A percentile compares a stretch with the other conserved stretches of the same genome.
These are phyloP conservation scores for Notiomystis cincta DNA, from an alignment of 2,113 vertebrate species.

Conservation along the genomic window DNA sequence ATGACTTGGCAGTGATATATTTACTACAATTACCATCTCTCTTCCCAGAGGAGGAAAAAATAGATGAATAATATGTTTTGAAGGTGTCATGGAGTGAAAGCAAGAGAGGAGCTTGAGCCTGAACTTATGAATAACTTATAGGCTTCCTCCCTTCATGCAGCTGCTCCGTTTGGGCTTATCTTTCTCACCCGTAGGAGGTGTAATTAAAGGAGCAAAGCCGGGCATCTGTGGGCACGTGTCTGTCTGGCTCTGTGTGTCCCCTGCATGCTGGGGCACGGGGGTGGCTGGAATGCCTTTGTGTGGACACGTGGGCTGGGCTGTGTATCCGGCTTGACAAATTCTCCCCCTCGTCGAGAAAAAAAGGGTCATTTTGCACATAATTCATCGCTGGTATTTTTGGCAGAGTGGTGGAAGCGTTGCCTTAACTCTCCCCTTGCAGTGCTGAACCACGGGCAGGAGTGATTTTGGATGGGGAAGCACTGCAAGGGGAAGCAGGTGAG, in stretches of 20 bases:
- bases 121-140: constrained; percentile 73
- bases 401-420: rapidly evolving
- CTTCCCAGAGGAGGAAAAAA: constrained; percentile 33
- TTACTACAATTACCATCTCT: constrained; percentile 48
- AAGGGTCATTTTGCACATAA: background rate
- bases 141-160: constrained; percentile 41
- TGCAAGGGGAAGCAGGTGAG: background rate
- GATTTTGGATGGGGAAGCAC: rapidly evolving
- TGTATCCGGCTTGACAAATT: rapidly evolving
- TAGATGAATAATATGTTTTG: constrained; percentile 60
- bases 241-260: background rate
- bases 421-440: too few relatives aligned
- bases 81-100: constrained; percentile 60
- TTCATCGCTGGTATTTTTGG: rapidly evolving
- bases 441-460: background rate
- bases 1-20: constrained; percentile 55
- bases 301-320: rapidly evolving
- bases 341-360: rapidly evolving
- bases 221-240: background rate
- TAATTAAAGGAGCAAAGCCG: constrained; percentile 55
- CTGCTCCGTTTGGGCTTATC: constrained; percentile 63
- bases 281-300: background rate
- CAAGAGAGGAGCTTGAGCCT: constrained; percentile 37
- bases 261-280: background rate
- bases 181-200: constrained; percentile 44